These are phyloP conservation scores for Labrus mixtus DNA, from an alignment of 2,113 vertebrate species.

Conservation along the genomic window DNA sequence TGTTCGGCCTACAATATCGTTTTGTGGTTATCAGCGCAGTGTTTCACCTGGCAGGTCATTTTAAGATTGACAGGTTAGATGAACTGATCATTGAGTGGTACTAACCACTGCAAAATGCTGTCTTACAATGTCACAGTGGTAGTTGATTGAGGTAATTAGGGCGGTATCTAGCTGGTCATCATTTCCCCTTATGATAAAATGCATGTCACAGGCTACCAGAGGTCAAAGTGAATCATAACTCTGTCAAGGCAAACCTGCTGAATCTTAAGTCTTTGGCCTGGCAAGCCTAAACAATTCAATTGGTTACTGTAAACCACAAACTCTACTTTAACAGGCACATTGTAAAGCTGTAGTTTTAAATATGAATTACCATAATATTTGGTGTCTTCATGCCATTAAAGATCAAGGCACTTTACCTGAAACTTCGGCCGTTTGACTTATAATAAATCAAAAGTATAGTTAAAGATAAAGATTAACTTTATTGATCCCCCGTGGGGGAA, in stretches of 20 bases:
- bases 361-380: neutral
- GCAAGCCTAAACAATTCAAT: neutral
- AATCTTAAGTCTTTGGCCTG: neutral
- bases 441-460: no score
- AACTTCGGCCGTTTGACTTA: no score
- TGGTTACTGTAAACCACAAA: neutral
- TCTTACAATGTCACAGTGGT: no score
- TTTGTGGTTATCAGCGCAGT: neutral
- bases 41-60: neutral
- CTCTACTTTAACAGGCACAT: neutral
- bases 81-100: no score
- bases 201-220: slow-evolving; percentile 26
- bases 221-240: slow-evolving; percentile 42
- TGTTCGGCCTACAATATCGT: neutral
- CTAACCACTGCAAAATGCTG: neutral
- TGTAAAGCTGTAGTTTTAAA: neutral
- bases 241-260: neutral
- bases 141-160: neutral
- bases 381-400: no score
- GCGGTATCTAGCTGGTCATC: neutral
- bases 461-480: no score
- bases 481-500: no score
- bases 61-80: slow-evolving; percentile 1
- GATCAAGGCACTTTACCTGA: neutral
- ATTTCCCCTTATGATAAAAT: slow-evolving; percentile 3